Conservation (phyloP, 1,140 invertebrate species). For the Zophobas morio region DNA sequence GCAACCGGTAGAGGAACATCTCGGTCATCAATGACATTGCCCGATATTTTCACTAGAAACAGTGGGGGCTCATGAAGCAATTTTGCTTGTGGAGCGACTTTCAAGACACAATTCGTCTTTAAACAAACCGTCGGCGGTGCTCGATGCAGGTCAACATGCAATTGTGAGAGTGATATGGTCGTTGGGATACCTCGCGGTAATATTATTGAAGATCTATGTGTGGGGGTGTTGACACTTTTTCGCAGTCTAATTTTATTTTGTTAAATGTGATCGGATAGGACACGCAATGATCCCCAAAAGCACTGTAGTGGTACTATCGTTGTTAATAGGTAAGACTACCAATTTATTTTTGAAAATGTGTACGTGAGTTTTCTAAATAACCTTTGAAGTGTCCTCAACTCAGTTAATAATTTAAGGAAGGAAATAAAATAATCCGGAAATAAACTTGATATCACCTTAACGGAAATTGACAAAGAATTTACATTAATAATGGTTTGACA, state of each 20-base stretch:
- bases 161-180: slow-evolving; percentile 28
- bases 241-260: too few species aligned
- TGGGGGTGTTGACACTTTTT: neutral
- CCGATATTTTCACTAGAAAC: slow-evolving; percentile 46
- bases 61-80: slow-evolving; percentile 33
- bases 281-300: neutral
- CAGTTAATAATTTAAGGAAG: too few species aligned
- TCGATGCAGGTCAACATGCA: slow-evolving; percentile 13
- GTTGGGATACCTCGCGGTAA: neutral
- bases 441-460: too few species aligned
- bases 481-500: too few species aligned
- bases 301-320: neutral
- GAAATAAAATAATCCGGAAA: too few species aligned
- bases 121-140: slow-evolving; percentile 12
- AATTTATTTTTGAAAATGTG: too few species aligned
- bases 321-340: too few species aligned
- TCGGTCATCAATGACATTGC: slow-evolving; percentile 42
- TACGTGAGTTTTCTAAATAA: too few species aligned
- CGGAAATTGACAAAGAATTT: too few species aligned
- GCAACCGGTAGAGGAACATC: slow-evolving; percentile 41
- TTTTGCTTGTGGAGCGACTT: slow-evolving; percentile 23
- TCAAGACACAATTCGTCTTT: slow-evolving; percentile 35
- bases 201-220: neutral
- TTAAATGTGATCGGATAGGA: neutral
- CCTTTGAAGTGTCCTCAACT: too few species aligned